phyloP scores from a whole-genome alignment of 2,888 invertebrate species.

The Mimachlamys varia region DNA sequence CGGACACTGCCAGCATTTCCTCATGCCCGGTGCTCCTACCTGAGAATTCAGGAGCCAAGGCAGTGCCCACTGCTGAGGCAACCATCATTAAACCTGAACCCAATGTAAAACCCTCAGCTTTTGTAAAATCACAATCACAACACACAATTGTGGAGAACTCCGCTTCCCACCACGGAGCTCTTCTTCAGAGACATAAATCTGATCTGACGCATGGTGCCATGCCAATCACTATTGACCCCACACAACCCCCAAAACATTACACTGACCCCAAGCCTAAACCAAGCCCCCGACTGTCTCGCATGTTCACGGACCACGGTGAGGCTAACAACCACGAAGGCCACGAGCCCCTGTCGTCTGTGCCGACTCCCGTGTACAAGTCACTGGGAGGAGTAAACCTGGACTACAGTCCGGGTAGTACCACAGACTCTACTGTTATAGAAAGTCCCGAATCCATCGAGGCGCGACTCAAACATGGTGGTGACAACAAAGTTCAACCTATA shows the following conservation, averaged over 20 bases:
- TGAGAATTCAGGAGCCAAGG: slow-evolving; percentile 36
- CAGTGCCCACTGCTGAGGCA: background rate
- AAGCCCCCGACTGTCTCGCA: slow-evolving; percentile 73
- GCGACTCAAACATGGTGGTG: slow-evolving; percentile 60
- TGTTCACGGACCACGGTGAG: slow-evolving; percentile 68
- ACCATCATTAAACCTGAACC: slow-evolving; percentile 71
- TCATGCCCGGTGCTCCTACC: slow-evolving; percentile 66
- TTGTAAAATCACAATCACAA: slow-evolving; percentile 78
- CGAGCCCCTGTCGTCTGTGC: slow-evolving; percentile 53
- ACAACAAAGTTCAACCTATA: slow-evolving; percentile 57
- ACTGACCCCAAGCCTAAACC: slow-evolving; percentile 69
- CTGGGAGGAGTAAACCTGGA: slow-evolving; percentile 55
- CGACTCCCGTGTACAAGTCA: slow-evolving; percentile 52
- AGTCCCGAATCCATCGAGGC: slow-evolving; percentile 60
- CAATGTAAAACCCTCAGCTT: slow-evolving; percentile 76
- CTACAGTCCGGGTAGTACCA: slow-evolving; percentile 60
- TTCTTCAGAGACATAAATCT: slow-evolving; percentile 75
- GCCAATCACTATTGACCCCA: slow-evolving; percentile 40
- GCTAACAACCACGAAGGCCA: slow-evolving; percentile 51
- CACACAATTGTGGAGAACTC: slow-evolving; percentile 72
- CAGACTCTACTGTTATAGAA: slow-evolving; percentile 61
- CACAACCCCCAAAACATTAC: slow-evolving; percentile 41
- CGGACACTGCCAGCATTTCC: slow-evolving; percentile 73
- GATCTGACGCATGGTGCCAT: slow-evolving; percentile 76
- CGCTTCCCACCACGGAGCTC: slow-evolving; percentile 72